Evolutionary conservation across 2,113 vertebrate species (phyloP), one percentile per base, ranked within the genome.

Genomic region (Catharus fuscescens): DNA sequence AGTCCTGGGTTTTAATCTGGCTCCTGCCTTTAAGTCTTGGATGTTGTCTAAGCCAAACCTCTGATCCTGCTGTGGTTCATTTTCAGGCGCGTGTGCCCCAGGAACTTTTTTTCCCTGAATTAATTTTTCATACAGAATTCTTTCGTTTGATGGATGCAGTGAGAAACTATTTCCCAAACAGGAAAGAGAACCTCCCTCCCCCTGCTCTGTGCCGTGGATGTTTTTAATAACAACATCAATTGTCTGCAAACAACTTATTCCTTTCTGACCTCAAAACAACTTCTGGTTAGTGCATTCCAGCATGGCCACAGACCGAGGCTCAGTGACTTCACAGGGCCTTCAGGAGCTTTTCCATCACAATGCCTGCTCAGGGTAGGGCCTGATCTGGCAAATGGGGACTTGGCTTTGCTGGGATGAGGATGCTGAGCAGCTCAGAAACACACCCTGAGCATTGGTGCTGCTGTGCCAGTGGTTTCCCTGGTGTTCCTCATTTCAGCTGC

Each of bases 81-180:
- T 95, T 83, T 93, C 91, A 95, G 71, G 76, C 95, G 40, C 44
- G 90, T 95, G 94, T 96, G 92, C 94, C 92, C 66, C 67, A 84
- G 84, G 53, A 93, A 88, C 54, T 26, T 38, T 65, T 72, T 79
- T 65, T 57, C 69, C 50, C 86, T 9, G 59, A 92, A 82, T 91
- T 92, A 91, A 65, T 96, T 92, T 92, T 95, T 96, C 80, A 78
- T 95, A 80, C 85, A 29, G 64, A 91, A 88, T 87, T 94, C 74
- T 76, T 96, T 69, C 12, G 5, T 86, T 79, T 95, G 90, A 91
- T 93, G 86, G 84, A 94, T 94, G 81, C 91, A 97, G 82, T 90
- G 80, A 95, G 96, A 96, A 97, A 96, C 67, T 96, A 91, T 96
- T 96, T 95, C 95, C 96, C 94, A 95, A 97, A 97, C 92, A 95